A percentile compares a stretch with the other conserved stretches of the same genome.
phyloP scores from a whole-genome alignment of 2,113 vertebrate genomes.

The Heteronetta atricapilla region DNA sequence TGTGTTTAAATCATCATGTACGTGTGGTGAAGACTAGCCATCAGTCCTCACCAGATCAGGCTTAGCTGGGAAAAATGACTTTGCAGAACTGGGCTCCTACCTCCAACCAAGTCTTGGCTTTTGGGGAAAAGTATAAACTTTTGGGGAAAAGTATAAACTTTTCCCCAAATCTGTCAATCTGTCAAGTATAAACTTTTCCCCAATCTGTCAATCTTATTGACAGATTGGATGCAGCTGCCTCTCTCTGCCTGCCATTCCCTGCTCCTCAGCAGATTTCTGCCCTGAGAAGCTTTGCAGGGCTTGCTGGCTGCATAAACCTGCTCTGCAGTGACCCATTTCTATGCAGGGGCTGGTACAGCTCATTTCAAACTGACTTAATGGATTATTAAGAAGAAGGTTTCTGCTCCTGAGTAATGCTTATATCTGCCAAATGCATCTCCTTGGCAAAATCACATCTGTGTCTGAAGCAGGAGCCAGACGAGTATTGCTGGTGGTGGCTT shows the following conservation, averaged over 20 bases:
- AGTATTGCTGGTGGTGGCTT: neutral
- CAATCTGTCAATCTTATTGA: too few relatives aligned
- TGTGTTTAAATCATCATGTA: neutral
- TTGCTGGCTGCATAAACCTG: neutral
- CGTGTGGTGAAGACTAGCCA: neutral
- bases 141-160: too few relatives aligned
- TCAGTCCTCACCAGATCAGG: neutral
- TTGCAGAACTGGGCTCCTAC: neutral
- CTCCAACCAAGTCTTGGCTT: neutral
- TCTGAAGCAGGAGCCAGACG: neutral
- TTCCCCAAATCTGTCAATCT: too few relatives aligned
- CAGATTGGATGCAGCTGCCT: neutral
- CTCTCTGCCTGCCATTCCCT: neutral
- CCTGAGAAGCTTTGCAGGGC: neutral
- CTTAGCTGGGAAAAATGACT: neutral
- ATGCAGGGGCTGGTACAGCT: neutral
- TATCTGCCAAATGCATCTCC: neutral
- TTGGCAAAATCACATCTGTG: neutral
- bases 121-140: neutral
- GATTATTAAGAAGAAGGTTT: neutral
- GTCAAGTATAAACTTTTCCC: too few relatives aligned
- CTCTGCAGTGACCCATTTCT: accelerated
- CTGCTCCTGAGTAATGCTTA: neutral
- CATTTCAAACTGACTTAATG: neutral
- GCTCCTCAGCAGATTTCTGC: neutral